These are phyloP conservation scores for Peromyscus leucopus DNA, from an alignment of 2,113 vertebrate genomes.

Conservation along the genomic window DNA sequence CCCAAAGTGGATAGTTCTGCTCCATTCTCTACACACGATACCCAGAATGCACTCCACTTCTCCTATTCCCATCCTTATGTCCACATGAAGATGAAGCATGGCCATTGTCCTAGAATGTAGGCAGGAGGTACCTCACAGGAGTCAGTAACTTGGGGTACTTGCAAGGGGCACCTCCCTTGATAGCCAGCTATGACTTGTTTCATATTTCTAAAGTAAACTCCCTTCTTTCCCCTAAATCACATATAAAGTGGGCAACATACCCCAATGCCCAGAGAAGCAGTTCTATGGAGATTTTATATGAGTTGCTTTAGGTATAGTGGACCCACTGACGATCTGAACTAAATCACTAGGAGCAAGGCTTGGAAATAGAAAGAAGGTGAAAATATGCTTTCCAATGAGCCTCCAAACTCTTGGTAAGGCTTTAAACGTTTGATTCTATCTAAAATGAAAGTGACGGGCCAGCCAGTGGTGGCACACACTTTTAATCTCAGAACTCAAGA, in stretches of 20 bases:
- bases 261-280: background rate
- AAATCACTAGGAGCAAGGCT: background rate
- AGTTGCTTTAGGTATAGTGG: background rate
- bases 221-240: background rate
- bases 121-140: background rate
- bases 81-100: background rate
- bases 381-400: background rate
- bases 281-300: background rate
- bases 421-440: background rate
- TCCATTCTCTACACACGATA: background rate
- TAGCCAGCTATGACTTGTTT: background rate
- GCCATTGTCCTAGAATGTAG: background rate
- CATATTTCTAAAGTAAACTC: background rate
- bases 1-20: background rate
- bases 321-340: background rate
- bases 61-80: background rate
- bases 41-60: background rate
- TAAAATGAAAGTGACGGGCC: background rate
- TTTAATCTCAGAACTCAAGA: background rate
- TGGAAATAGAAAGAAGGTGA: background rate
- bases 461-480: background rate
- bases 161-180: background rate
- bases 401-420: background rate
- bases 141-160: background rate
- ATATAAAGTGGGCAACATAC: background rate